Evolutionary conservation across 2,888 invertebrate genomes (phyloP), one percentile per base, ranked within the genome.

Genomic region (Drosophila anomalata): DNA sequence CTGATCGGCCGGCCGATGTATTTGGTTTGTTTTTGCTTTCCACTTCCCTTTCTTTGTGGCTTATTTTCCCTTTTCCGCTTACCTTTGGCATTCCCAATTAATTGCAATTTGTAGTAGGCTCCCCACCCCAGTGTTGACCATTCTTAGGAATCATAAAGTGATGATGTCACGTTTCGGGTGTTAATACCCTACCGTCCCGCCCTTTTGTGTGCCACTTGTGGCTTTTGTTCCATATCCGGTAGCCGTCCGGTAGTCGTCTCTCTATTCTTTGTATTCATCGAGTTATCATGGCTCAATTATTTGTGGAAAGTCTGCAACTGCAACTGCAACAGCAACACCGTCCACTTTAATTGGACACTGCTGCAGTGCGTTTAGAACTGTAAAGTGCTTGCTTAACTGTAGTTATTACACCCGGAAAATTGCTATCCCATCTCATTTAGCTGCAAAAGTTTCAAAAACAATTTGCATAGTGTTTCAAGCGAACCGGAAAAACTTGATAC

Each of bases 191-290:
- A 11, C 33, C 36, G 22, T 4, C 17, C 7, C 9, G 17, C 24
- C 12, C 26, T 14, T n/a, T 29, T 4, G 29, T 36, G n/a, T 52
- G 17, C 42, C 57, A 61, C 52, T 57, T 66, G 47, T 47, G 55
- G 39, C 52, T 73, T 50, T 51, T 47, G 44, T 65, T 53, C 60
- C 67, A 74, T 77, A 82, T 81, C 82, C 86, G 82, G 86, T 70
- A 67, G 57, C 17, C 17, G 17, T 17, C 17, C 54, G 41, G 11
- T 7, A 3, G 20, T 9, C 36, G 72, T 65, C 67, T 75, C 52
- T 31, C 12, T 24, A 48, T 39, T 67, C 41, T 17, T 6, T 31
- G 2, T 48, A 9, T 39, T 63, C 42, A 14, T 33, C 12, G 9
- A 26, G 51, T 51, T n/a, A 47, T 61, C 51, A 63, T 17, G 31